Evolutionary conservation across 2,888 invertebrate genomes (phyloP).

Genomic region (Eupithecia centaureata): DNA sequence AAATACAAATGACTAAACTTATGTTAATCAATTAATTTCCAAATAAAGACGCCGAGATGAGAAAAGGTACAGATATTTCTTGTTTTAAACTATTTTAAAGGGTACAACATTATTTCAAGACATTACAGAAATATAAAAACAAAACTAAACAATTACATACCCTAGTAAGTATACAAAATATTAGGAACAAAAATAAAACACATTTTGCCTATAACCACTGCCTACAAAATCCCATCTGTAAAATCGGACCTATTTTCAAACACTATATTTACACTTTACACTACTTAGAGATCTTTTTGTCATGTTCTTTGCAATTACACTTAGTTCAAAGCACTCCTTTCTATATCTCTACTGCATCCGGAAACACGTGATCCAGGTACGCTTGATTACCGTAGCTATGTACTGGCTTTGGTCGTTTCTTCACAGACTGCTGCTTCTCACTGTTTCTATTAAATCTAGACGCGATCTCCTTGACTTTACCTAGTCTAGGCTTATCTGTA

Average conservation of each 20-base stretch:
- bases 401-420: slow-evolving; percentile 83
- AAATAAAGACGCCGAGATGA: background rate
- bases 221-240: slow-evolving; percentile 5
- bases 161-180: background rate
- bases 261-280: slow-evolving; percentile 36
- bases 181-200: background rate
- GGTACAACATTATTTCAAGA: background rate
- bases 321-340: slow-evolving; percentile 32
- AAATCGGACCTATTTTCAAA: slow-evolving; percentile 18
- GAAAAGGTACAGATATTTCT: background rate
- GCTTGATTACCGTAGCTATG: slow-evolving; percentile 84
- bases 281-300: slow-evolving; percentile 50
- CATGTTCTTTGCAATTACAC: slow-evolving; percentile 36
- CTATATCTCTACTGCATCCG: slow-evolving; percentile 79
- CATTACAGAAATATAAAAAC: background rate
- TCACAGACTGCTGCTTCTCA: slow-evolving; percentile 57
- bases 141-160: background rate
- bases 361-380: slow-evolving; percentile 86
- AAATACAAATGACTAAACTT: background rate
- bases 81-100: background rate
- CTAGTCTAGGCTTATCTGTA: slow-evolving; percentile 65
- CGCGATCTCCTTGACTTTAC: slow-evolving; percentile 78
- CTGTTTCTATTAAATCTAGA: slow-evolving; percentile 73
- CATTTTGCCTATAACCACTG: background rate
- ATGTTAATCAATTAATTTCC: background rate